Percentiles rank a stretch among this genome's conserved stretches.
Conservation (phyloP, 2,113 vertebrate genomes). For the Elanus axillaris region DNA sequence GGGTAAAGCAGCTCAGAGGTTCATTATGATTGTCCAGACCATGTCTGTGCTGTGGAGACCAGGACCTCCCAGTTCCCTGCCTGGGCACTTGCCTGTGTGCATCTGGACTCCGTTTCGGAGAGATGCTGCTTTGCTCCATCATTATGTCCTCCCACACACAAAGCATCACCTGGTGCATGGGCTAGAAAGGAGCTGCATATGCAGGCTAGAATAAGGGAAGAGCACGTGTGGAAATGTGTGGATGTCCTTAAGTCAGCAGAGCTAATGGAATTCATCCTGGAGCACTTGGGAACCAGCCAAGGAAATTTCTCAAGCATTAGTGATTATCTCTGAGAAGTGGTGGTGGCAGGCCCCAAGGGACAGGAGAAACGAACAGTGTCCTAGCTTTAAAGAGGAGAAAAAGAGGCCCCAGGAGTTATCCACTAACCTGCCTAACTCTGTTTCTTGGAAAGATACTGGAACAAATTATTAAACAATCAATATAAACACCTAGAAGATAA, state of each 20-base stretch:
- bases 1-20: background rate
- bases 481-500: conserved; percentile 19
- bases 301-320: background rate
- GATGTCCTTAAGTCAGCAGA: background rate
- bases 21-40: accelerated
- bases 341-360: background rate
- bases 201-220: background rate
- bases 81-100: background rate
- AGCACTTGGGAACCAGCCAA: background rate
- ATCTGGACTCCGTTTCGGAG: accelerated
- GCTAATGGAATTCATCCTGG: background rate
- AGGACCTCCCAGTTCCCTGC: background rate
- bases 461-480: conserved; percentile 33
- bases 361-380: background rate
- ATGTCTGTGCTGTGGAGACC: background rate
- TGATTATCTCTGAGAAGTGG: background rate
- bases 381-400: background rate
- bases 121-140: background rate
- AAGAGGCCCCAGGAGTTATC: background rate
- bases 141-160: background rate
- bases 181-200: background rate
- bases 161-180: background rate
- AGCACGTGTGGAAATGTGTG: background rate
- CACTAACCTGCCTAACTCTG: background rate
- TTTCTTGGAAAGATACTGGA: conserved; percentile 4